These are phyloP conservation scores for Eueremaeus valkanovi DNA, from an alignment of 2,888 invertebrate species.

Conservation along the genomic window DNA sequence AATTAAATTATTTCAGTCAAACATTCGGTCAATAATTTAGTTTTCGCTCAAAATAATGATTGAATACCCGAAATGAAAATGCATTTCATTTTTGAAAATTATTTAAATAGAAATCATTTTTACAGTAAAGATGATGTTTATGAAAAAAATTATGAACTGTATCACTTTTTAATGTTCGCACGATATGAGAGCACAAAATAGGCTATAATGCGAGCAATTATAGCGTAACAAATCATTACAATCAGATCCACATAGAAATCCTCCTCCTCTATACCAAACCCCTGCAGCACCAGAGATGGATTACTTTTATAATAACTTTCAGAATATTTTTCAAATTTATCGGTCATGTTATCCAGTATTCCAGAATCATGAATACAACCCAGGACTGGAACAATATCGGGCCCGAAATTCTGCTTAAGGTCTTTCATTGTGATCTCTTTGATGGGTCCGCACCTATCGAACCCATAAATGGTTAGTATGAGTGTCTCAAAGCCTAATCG, in stretches of 20 bases:
- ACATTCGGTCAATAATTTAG: too few species aligned
- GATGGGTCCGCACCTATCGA: conserved; percentile 64
- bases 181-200: conserved; percentile 26
- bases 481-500: conserved; percentile 87
- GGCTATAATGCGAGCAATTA: conserved; percentile 18
- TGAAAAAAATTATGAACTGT: neutral
- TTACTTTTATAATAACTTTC: neutral
- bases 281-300: conserved; percentile 35
- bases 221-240: conserved; percentile 9
- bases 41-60: too few species aligned
- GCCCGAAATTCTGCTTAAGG: conserved; percentile 15
- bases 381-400: conserved; percentile 32
- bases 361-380: conserved; percentile 34
- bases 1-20: too few species aligned
- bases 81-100: too few species aligned
- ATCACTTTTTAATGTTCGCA: conserved; percentile 39
- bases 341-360: neutral
- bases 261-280: conserved; percentile 25
- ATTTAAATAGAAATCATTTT: too few species aligned
- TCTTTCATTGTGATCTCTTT: conserved; percentile 29
- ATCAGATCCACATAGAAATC: conserved; percentile 34
- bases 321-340: conserved; percentile 6
- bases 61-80: too few species aligned
- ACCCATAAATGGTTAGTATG: conserved; percentile 76
- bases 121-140: too few species aligned